A percentile compares a stretch with the other conserved stretches of the same genome.
Evolutionary conservation across 2,888 invertebrate genomes (phyloP).

Genomic region (Protonemura montana): DNA sequence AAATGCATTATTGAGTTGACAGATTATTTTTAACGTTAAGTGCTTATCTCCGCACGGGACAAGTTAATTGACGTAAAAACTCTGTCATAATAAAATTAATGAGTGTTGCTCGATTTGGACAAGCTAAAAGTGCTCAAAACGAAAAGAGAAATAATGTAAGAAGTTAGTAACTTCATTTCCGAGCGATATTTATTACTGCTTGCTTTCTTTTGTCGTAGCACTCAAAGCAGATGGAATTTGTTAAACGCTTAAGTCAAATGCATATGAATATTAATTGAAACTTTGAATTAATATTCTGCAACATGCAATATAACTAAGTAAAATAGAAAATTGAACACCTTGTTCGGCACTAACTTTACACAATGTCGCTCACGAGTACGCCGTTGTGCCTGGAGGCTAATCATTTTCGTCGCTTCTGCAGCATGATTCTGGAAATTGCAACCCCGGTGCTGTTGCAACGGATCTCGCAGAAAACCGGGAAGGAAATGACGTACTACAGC

Average conservation of each 20-base stretch:
- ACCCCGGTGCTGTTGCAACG: neutral
- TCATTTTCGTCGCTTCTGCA: neutral
- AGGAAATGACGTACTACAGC: too few species aligned
- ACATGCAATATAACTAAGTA: neutral
- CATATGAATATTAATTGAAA: neutral
- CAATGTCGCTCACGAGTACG: neutral
- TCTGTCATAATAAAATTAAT: constrained; percentile 7
- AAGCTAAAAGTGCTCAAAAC: neutral
- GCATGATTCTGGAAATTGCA: neutral
- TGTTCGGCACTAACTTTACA: neutral
- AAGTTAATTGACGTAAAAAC: neutral
- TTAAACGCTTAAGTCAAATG: neutral
- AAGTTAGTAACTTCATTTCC: neutral
- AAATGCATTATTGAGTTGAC: neutral
- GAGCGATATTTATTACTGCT: neutral
- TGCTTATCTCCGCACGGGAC: neutral
- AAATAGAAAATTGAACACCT: neutral
- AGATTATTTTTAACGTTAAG: neutral
- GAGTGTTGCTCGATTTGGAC: neutral
- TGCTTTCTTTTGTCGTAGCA: neutral
- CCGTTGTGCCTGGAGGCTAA: neutral
- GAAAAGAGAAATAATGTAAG: neutral
- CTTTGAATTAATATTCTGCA: neutral
- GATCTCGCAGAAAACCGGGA: too few species aligned
- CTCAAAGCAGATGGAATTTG: neutral